phyloP scores from a whole-genome alignment of 2,797 vertebrate genomes.

The Aquila chrysaetos region DNA sequence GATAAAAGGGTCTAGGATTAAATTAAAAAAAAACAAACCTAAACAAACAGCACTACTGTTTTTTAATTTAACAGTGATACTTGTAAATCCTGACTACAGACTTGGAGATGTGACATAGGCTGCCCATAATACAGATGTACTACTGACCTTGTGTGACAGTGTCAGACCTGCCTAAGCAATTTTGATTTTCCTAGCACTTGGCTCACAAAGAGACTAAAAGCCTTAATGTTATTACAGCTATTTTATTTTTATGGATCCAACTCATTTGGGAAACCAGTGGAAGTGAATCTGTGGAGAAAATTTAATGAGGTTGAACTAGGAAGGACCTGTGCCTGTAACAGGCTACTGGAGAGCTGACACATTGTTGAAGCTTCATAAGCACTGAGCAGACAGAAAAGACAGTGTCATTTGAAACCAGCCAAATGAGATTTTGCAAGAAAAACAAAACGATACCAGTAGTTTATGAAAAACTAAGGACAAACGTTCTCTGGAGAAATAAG shows the following conservation, averaged over 20 bases:
- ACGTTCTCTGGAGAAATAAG: constrained; percentile 6
- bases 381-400: neutral
- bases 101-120: neutral
- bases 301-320: neutral
- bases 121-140: neutral
- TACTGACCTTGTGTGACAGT: neutral
- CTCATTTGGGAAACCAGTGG: neutral
- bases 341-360: neutral
- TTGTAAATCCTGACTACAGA: neutral
- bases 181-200: neutral
- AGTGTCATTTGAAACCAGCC: neutral
- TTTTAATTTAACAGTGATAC: neutral
- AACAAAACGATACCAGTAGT: neutral
- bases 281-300: constrained; percentile 3
- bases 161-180: neutral
- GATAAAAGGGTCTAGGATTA: neutral
- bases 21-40: accelerated
- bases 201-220: neutral
- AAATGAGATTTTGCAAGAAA: neutral
- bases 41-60: neutral
- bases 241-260: neutral
- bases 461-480: neutral
- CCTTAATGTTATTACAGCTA: neutral
- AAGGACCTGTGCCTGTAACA: neutral
- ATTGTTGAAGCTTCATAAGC: neutral